These are phyloP conservation scores for Boloria selene DNA, from an alignment of 2,888 invertebrate species.

Conservation along the genomic window DNA sequence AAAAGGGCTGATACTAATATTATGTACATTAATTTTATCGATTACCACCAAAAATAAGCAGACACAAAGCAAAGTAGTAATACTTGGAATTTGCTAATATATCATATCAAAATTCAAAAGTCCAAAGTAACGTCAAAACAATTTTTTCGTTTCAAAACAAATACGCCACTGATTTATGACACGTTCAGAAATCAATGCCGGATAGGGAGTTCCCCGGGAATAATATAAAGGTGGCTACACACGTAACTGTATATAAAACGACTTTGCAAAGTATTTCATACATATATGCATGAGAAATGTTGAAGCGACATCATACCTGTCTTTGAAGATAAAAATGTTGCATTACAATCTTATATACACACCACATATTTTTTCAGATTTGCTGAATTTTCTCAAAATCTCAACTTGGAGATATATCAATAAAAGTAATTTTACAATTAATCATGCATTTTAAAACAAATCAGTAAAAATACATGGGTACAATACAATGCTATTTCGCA, in stretches of 20 bases:
- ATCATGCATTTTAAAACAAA: too few relatives aligned
- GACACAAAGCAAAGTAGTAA: not conserved
- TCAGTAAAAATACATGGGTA: too few relatives aligned
- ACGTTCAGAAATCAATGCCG: slow-evolving; percentile 13
- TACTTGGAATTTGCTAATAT: slow-evolving; percentile 14
- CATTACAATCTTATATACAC: not conserved
- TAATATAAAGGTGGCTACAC: slow-evolving; percentile 6
- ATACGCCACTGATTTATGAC: slow-evolving; percentile 12
- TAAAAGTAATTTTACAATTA: too few relatives aligned
- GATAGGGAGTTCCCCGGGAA: slow-evolving; percentile 2
- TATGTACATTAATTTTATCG: too few relatives aligned
- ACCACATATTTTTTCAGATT: not conserved
- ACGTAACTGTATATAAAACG: slow-evolving; percentile 12
- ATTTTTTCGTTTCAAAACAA: slow-evolving; percentile 13
- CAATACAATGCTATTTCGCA: too few relatives aligned
- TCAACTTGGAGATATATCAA: too few relatives aligned
- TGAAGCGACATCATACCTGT: not conserved
- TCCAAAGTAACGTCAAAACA: slow-evolving; percentile 7
- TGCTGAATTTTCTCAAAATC: not conserved
- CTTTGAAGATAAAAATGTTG: not conserved
- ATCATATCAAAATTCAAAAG: slow-evolving; percentile 16
- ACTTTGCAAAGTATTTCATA: slow-evolving; percentile 9
- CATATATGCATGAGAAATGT: slow-evolving; percentile 7
- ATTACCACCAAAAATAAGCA: slow-evolving; percentile 1
- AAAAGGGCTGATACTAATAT: too few relatives aligned